Evolutionary conservation across 1,140 invertebrate genomes (phyloP).

Genomic region (Xylocopa sonorina): DNA sequence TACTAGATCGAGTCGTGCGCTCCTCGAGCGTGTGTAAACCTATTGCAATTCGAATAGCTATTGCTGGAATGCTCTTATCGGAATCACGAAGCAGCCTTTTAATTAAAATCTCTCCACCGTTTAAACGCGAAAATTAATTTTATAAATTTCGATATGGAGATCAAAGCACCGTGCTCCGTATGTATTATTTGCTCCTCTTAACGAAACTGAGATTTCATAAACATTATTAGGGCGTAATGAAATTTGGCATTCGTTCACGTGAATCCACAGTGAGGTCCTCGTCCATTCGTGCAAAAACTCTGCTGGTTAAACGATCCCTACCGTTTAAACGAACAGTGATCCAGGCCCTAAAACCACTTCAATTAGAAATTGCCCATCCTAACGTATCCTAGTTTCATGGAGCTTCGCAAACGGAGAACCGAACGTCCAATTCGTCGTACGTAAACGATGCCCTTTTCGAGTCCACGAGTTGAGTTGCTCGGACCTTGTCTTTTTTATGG

Average conservation of each 20-base stretch:
- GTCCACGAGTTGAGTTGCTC: too few relatives aligned
- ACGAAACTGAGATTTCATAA: too few relatives aligned
- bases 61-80: not conserved
- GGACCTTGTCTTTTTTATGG: too few relatives aligned
- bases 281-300: not conserved
- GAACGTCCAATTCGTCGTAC: not conserved
- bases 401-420: not conserved
- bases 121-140: conserved; percentile 12
- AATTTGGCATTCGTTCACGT: not conserved
- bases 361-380: not conserved
- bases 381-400: not conserved
- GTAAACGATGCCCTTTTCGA: conserved; percentile 14
- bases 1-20: not conserved
- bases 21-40: not conserved
- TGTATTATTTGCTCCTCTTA: not conserved
- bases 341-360: not conserved
- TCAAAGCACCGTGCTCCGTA: not conserved
- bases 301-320: conserved; percentile 1
- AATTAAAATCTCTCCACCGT: conserved; percentile 10
- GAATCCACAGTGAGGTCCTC: too few relatives aligned
- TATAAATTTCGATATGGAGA: not conserved
- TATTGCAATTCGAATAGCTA: not conserved
- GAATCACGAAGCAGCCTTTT: not conserved
- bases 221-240: not conserved
- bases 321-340: not conserved